These are phyloP conservation scores for Biston betularia DNA, from an alignment of 2,888 invertebrate genomes.

Conservation along the genomic window DNA sequence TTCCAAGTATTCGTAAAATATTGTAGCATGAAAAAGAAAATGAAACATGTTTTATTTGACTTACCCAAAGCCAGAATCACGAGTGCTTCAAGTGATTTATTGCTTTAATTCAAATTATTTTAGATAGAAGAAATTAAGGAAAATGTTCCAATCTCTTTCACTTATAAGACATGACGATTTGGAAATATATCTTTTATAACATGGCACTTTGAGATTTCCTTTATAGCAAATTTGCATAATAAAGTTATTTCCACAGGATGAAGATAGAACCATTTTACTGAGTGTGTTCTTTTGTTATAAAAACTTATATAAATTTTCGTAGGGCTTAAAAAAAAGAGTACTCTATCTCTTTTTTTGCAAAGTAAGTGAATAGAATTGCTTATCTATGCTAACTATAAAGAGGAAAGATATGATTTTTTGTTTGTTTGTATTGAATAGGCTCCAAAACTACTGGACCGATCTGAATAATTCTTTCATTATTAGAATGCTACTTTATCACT, in stretches of 20 bases:
- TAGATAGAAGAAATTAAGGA: not conserved
- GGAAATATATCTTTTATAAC: constrained; percentile 3
- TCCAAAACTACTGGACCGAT: too few relatives aligned
- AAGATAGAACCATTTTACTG: not conserved
- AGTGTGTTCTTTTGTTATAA: too few relatives aligned
- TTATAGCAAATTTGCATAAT: not conserved
- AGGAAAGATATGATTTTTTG: too few relatives aligned
- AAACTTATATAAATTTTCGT: too few relatives aligned
- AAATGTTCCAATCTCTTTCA: constrained; percentile 17
- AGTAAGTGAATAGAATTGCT: too few relatives aligned
- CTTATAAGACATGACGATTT: constrained; percentile 40
- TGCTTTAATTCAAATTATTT: constrained; percentile 18
- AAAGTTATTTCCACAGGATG: not conserved
- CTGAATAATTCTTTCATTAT: too few relatives aligned
- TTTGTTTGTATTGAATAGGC: too few relatives aligned
- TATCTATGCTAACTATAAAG: too few relatives aligned
- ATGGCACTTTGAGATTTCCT: not conserved
- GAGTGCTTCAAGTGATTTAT: constrained; percentile 20
- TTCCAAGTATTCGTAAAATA: not conserved
- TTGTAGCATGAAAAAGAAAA: not conserved
- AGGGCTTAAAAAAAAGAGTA: too few relatives aligned
- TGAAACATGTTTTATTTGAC: constrained; percentile 5
- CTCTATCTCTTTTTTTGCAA: too few relatives aligned
- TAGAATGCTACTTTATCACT: too few relatives aligned
- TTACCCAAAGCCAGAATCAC: constrained; percentile 7